These are phyloP conservation scores for Sylvietta virens DNA, from an alignment of 2,113 vertebrate species.

Conservation along the genomic window DNA sequence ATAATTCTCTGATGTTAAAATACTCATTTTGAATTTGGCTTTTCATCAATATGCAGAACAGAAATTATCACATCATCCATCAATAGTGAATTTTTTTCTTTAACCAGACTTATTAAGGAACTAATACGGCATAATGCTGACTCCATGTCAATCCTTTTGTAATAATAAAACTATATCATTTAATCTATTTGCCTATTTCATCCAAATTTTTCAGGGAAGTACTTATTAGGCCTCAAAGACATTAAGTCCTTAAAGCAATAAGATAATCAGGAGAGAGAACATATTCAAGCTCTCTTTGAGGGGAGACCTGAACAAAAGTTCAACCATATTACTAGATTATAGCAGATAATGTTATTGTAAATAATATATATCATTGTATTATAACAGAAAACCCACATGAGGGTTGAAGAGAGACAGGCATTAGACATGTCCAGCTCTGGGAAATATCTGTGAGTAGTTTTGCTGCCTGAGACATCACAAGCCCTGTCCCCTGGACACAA, in stretches of 20 bases:
- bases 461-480: neutral
- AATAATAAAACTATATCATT: neutral
- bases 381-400: neutral
- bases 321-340: neutral
- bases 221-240: neutral
- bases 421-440: neutral
- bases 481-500: neutral
- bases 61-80: neutral
- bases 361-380: neutral
- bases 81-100: neutral
- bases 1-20: neutral
- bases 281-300: neutral
- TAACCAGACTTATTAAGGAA: neutral
- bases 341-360: conserved; percentile 2
- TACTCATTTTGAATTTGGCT: neutral
- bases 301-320: neutral
- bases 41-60: neutral
- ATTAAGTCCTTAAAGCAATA: neutral
- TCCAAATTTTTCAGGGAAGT: neutral
- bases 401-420: neutral
- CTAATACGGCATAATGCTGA: neutral
- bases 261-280: neutral
- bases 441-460: neutral
- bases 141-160: neutral
- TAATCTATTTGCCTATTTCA: neutral